phyloP scores from a whole-genome alignment of 2,888 invertebrate genomes.

The Luperina testacea region DNA sequence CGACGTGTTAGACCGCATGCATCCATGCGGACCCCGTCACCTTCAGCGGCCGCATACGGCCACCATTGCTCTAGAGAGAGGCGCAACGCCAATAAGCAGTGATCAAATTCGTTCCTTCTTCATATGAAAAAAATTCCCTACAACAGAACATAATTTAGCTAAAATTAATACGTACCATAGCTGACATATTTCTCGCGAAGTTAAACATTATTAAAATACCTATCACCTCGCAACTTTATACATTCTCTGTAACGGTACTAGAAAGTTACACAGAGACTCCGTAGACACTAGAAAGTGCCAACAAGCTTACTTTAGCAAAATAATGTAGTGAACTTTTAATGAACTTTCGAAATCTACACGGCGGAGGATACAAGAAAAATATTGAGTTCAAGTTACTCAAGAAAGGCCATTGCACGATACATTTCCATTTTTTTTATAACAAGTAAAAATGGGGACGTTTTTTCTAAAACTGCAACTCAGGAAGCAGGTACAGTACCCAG shows the following conservation, averaged over 20 bases:
- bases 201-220: constrained; percentile 32
- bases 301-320: constrained; percentile 27
- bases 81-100: too few relatives aligned
- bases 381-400: constrained; percentile 22
- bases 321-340: constrained; percentile 51
- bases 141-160: background rate
- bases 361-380: constrained; percentile 46
- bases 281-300: constrained; percentile 22
- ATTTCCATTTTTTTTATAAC: background rate
- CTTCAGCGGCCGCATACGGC: too few relatives aligned
- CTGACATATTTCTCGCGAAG: constrained; percentile 10
- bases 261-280: constrained; percentile 8
- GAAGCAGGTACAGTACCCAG: too few relatives aligned
- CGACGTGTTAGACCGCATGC: too few relatives aligned
- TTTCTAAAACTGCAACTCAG: background rate
- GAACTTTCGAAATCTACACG: constrained; percentile 49
- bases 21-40: too few relatives aligned
- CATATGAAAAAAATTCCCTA: background rate
- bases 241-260: constrained; percentile 8
- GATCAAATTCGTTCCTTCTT: background rate
- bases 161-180: background rate
- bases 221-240: constrained; percentile 13
- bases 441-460: background rate
- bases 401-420: background rate
- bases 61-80: too few relatives aligned